Conservation (phyloP, 2,113 vertebrate genomes). For the Herpetotheres cachinnans region DNA sequence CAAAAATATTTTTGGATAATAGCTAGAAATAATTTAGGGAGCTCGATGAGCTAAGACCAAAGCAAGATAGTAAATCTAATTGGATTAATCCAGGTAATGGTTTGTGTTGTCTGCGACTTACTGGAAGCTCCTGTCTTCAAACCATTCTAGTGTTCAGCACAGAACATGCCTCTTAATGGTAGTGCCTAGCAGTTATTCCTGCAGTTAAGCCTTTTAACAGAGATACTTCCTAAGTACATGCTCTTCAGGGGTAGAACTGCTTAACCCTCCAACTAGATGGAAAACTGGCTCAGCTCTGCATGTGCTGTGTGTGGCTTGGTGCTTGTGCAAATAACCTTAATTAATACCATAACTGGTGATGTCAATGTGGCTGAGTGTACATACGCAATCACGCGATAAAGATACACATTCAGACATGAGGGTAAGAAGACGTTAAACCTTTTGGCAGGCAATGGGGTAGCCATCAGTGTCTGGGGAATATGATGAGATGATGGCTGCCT, state of each 20-base stretch:
- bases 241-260: neutral
- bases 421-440: neutral
- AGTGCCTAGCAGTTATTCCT: neutral
- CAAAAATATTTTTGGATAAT: neutral
- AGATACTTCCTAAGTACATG: neutral
- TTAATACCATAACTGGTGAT: neutral
- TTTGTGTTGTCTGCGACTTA: neutral
- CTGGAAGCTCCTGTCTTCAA: neutral
- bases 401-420: neutral
- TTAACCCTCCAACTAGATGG: neutral
- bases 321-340: neutral
- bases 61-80: neutral
- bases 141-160: neutral
- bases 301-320: neutral
- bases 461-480: neutral
- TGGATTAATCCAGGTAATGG: neutral
- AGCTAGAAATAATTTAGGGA: neutral
- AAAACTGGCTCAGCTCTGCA: neutral
- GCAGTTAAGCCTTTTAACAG: neutral
- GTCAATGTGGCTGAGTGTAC: neutral
- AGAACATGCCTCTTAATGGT: accelerated
- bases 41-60: neutral
- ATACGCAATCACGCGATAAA: accelerated
- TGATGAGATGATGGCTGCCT: neutral
- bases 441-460: neutral